Percentiles rank a stretch among this genome's conserved stretches.
phyloP scores from a whole-genome alignment of 2,797 vertebrate species.

The Tenualosa ilisha region DNA sequence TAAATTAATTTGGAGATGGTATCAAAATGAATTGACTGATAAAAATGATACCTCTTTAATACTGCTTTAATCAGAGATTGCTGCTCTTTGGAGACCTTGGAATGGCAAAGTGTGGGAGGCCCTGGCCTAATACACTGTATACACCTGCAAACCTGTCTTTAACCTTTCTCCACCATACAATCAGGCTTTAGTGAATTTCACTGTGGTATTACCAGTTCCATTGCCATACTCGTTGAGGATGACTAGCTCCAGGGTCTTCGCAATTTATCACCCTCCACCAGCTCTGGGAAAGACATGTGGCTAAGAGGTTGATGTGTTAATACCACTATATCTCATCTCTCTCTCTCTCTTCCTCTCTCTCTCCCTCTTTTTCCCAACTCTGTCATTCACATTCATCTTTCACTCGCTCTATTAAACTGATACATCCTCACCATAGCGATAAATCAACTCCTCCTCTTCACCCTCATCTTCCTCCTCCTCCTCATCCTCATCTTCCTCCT shows the following conservation, averaged over 20 bases:
- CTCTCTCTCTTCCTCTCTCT: neutral
- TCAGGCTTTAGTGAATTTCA: neutral
- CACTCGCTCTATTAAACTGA: conserved; percentile 42
- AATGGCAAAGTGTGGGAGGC: no score
- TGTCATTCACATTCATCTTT: neutral
- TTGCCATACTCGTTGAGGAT: conserved; percentile 38
- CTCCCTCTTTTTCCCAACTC: neutral
- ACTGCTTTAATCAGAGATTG: no score
- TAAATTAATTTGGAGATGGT: no score
- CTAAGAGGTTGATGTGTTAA: conserved; percentile 39
- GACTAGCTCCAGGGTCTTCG: conserved; percentile 36
- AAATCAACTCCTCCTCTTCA: conserved; percentile 49
- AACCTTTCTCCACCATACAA: neutral
- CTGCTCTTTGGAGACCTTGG: no score
- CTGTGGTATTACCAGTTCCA: neutral
- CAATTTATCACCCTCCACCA: conserved; percentile 36
- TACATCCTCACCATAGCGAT: conserved; percentile 55
- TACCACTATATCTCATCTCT: conserved; percentile 9
- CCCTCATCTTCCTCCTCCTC: conserved; percentile 34
- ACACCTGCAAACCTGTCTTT: neutral
- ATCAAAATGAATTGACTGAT: no score
- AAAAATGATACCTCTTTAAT: no score
- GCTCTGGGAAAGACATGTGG: neutral
- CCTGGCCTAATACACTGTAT: neutral
- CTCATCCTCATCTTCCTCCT: conserved; percentile 42